Evolutionary conservation across 1,140 invertebrate genomes (phyloP).

Genomic region (Pentalonia nigronervosa): DNA sequence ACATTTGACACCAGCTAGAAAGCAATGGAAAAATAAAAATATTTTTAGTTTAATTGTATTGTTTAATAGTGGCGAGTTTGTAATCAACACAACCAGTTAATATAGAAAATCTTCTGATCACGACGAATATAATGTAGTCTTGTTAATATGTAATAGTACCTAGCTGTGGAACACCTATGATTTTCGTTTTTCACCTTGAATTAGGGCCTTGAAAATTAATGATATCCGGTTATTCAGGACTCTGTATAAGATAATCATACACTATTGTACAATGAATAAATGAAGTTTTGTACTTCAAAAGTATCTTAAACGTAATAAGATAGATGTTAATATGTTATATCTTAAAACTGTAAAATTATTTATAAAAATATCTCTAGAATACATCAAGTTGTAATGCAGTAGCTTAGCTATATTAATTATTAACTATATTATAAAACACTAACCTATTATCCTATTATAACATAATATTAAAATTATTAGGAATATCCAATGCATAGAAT

Average conservation of each 20-base stretch:
- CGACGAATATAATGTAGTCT: background rate
- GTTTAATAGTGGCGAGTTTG: background rate
- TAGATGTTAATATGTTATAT: background rate
- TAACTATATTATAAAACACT: too few relatives aligned
- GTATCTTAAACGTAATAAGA: background rate
- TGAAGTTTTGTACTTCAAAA: background rate
- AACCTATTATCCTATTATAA: too few relatives aligned
- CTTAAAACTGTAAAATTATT: background rate
- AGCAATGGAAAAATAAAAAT: background rate
- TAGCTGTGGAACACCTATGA: slow-evolving; percentile 15
- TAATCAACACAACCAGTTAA: slow-evolving; percentile 14
- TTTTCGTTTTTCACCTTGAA: slow-evolving; percentile 50
- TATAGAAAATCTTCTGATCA: slow-evolving; percentile 10
- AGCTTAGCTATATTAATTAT: too few relatives aligned
- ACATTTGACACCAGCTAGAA: background rate
- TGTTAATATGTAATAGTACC: background rate
- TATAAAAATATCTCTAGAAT: background rate
- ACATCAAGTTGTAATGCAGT: background rate
- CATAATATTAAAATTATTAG: too few relatives aligned
- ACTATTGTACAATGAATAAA: background rate
- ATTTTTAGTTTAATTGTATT: background rate
- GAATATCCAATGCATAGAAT: too few relatives aligned
- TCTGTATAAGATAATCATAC: slow-evolving; percentile 25
- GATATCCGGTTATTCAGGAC: slow-evolving; percentile 46
- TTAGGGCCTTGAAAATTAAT: slow-evolving; percentile 45